A percentile compares a stretch with the other conserved stretches of the same genome.
Conservation (phyloP, 2,888 invertebrate genomes). For the Calliopum simillimum region DNA sequence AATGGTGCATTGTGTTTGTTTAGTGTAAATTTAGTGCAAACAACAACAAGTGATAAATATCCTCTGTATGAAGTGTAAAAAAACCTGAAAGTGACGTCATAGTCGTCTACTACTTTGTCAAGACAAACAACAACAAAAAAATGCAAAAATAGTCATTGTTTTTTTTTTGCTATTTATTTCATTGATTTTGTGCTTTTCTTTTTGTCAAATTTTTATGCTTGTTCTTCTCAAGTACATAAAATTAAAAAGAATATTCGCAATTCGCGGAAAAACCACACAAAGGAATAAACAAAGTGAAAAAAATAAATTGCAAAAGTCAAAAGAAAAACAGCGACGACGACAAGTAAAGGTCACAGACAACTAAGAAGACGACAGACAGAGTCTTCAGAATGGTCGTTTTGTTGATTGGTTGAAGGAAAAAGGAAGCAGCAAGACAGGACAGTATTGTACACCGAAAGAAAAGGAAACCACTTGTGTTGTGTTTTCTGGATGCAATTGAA, state of each 20-base stretch:
- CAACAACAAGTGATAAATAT: neutral
- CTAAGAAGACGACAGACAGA: neutral
- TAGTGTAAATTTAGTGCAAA: neutral
- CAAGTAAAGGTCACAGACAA: conserved; percentile 20
- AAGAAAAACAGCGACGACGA: neutral
- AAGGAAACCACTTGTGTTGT: neutral
- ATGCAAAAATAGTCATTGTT: too few relatives aligned
- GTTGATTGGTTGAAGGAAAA: neutral
- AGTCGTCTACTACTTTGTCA: conserved; percentile 6
- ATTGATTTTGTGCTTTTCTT: conserved; percentile 5
- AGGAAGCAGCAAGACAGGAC: neutral
- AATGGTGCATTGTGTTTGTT: neutral
- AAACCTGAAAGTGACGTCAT: conserved; percentile 31
- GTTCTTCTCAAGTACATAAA: neutral
- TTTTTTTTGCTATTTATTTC: too few relatives aligned
- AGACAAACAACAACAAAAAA: too few relatives aligned
- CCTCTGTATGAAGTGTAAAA: neutral
- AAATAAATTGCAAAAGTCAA: neutral
- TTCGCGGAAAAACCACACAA: neutral
- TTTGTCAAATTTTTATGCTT: neutral
- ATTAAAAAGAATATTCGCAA: neutral
- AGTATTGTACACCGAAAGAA: neutral
- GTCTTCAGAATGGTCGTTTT: neutral
- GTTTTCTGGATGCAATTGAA: neutral
- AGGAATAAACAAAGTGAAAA: neutral